These are phyloP conservation scores for Macrochelys suwanniensis DNA, from an alignment of 2,797 vertebrate species.

Conservation along the genomic window DNA sequence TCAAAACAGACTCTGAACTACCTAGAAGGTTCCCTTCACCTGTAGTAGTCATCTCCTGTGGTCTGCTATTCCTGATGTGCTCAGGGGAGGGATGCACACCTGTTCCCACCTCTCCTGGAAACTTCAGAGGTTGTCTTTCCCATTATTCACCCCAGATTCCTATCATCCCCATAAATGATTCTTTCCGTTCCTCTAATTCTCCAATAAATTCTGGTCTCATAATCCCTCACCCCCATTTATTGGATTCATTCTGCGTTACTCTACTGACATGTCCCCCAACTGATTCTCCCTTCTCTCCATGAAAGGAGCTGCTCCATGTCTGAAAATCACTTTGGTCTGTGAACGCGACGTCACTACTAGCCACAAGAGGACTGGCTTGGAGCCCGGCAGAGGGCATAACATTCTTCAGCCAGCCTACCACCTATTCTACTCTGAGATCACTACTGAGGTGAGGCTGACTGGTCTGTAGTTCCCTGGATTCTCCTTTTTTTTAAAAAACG, in stretches of 20 bases:
- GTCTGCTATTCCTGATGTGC: neutral
- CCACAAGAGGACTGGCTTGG: neutral
- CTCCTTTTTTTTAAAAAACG: too few species aligned
- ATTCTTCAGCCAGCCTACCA: neutral
- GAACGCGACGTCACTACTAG: neutral
- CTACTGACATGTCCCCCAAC: neutral
- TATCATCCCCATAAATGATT: neutral
- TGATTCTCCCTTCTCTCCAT: neutral
- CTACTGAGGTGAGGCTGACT: too few species aligned
- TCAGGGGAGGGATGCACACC: neutral
- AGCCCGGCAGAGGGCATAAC: neutral
- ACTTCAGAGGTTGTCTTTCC: neutral
- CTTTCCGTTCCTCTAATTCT: neutral
- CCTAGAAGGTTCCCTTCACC: neutral
- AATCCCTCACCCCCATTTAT: neutral
- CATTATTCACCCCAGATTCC: neutral
- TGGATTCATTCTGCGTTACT: neutral
- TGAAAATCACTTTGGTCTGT: neutral
- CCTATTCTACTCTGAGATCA: neutral
- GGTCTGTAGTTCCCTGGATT: too few species aligned
- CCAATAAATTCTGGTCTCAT: too few species aligned
- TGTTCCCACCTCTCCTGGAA: neutral
- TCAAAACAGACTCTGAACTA: rapidly evolving
- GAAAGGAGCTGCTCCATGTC: neutral
- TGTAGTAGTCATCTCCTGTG: neutral